These are phyloP conservation scores for Ambastaia sidthimunki DNA, from an alignment of 2,797 vertebrate species.

Conservation along the genomic window DNA sequence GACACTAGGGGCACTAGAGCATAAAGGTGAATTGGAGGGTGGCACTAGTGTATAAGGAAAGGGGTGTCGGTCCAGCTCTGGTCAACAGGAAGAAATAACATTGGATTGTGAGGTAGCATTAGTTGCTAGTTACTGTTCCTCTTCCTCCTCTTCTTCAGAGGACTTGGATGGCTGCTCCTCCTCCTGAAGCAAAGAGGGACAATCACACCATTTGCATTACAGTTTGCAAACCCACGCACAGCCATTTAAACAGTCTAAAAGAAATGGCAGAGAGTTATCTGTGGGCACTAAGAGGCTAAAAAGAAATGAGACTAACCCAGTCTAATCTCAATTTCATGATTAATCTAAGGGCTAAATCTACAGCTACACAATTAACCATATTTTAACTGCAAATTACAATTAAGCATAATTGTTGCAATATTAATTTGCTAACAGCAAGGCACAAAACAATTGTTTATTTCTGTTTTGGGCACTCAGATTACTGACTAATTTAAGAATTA, in stretches of 20 bases:
- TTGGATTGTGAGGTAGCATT: slow-evolving; percentile 86
- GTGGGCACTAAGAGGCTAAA: neutral
- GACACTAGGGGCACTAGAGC: slow-evolving; percentile 65
- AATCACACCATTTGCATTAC: neutral
- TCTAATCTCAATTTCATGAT: too few relatives aligned
- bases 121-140: slow-evolving; percentile 83
- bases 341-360: too few relatives aligned
- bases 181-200: slow-evolving; percentile 72
- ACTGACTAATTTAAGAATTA: too few relatives aligned
- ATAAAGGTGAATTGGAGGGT: slow-evolving; percentile 49
- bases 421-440: too few relatives aligned
- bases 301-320: too few relatives aligned
- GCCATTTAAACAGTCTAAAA: too few relatives aligned
- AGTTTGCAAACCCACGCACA: neutral
- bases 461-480: too few relatives aligned
- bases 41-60: slow-evolving; percentile 14
- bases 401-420: too few relatives aligned
- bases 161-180: slow-evolving; percentile 92
- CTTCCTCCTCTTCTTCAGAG: slow-evolving; percentile 83
- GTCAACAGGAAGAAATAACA: slow-evolving; percentile 81
- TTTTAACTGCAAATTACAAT: too few relatives aligned
- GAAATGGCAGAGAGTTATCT: too few relatives aligned
- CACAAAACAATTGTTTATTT: too few relatives aligned
- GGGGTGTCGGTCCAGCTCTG: slow-evolving; percentile 78
- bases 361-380: too few relatives aligned